phyloP scores from a whole-genome alignment of 30 jellyfish, hydroid and myxozoan genomes.

The Clytia hemisphaerica region DNA sequence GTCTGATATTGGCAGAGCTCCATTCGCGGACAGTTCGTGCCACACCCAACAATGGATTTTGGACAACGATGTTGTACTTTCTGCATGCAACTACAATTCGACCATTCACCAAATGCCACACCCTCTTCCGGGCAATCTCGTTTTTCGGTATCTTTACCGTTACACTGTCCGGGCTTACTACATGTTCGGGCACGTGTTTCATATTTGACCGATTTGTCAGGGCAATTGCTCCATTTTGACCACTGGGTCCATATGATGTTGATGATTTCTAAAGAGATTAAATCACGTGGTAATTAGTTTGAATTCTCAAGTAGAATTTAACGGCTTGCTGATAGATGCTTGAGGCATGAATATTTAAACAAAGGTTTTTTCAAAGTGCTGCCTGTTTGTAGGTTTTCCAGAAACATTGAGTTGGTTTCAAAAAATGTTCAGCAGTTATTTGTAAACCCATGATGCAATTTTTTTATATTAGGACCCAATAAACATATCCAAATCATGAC shows the following conservation, averaged over 20 bases:
- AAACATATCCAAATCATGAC: neutral
- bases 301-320: neutral
- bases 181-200: conserved; percentile 6
- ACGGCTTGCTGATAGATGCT: neutral
- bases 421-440: too few species aligned
- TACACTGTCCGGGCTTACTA: neutral
- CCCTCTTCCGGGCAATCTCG: conserved; percentile 9
- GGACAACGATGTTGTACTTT: conserved; percentile 15
- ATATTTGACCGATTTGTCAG: neutral
- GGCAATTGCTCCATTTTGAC: conserved; percentile 12
- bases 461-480: too few species aligned
- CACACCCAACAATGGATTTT: neutral
- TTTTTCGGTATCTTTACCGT: neutral
- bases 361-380: too few species aligned
- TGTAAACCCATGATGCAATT: too few species aligned
- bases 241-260: neutral
- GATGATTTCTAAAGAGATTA: neutral
- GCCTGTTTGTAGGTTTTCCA: too few species aligned
- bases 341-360: too few species aligned
- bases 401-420: too few species aligned
- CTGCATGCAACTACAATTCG: neutral
- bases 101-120: neutral
- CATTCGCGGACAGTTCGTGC: neutral
- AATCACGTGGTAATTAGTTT: neutral
- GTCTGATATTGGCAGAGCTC: neutral